Base-by-base conservation (phyloP, 2,113 vertebrate genomes). In the Corvus hawaiiensis region DNA sequence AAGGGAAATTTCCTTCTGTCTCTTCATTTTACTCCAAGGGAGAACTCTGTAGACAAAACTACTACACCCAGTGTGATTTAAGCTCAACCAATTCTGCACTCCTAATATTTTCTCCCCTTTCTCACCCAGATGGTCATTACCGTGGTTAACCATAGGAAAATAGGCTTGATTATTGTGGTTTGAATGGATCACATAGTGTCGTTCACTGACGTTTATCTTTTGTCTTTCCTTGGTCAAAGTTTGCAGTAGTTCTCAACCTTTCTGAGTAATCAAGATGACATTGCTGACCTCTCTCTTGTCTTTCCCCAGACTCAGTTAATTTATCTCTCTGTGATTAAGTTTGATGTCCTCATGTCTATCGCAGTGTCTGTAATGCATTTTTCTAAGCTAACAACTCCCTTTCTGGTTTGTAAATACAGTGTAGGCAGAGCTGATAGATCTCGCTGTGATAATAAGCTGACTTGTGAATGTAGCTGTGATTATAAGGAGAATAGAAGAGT, bases 321-420 rank as follows among this genome's bases (percentile, higher is more conserved):
- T 93, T 96, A 66, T 76, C 41, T 89, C 16, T 66, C 37, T 86
- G 64, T 84, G 92, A 94, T 61, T 84, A 62, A 80, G 74, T 91
- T 92, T 96, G 68, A 88, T 94, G 89, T 89, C 71, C 78, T 91
- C 72, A 19, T 84, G 64, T 77, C 77, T 73, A 55, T 77, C 48
- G 4, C 67, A 78, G 72, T 75, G 62, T 87, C 84, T 81, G 32
- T 78, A 82, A 74, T 44, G 56, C 43, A 14, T 85, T 94, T 93
- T 94, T 91, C 63, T 52, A 37, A 85, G 44, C 59, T 74, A 66
- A 79, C 66, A 87, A 85, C 71, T 95, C 93, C 59, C 55, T 80
- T 95, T 94, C 44, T 74, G 41, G 86, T 92, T 94, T 93, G 95
- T 94, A 95, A 96, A 96, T 94, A 96, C 39, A 72, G 59, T 79